These are phyloP conservation scores for Nemurella pictetii DNA, from an alignment of 2,888 invertebrate species.

Conservation along the genomic window DNA sequence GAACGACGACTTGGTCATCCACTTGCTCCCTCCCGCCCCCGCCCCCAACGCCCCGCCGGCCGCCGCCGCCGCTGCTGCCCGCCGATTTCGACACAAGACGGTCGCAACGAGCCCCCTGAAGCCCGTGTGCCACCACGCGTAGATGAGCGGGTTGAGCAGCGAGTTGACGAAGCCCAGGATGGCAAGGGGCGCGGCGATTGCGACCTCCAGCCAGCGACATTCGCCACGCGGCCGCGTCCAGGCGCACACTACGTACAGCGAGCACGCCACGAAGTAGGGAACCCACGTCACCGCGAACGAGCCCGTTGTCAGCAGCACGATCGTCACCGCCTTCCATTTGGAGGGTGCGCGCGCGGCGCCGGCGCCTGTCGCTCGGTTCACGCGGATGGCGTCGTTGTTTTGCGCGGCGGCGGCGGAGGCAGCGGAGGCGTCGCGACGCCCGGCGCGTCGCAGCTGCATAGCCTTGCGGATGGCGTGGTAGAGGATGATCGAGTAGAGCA, in stretches of 20 bases:
- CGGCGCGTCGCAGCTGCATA: conserved; percentile 50
- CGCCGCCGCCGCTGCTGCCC: background rate
- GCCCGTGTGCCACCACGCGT: conserved; percentile 73
- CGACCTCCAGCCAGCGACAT: conserved; percentile 56
- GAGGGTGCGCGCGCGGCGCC: background rate
- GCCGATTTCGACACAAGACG: background rate
- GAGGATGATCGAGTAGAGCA: conserved; percentile 63
- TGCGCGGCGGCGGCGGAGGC: background rate
- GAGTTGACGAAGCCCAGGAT: conserved; percentile 65
- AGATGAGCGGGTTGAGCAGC: conserved; percentile 66
- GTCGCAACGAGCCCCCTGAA: conserved; percentile 58
- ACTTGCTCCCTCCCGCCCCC: background rate
- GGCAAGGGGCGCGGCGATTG: conserved; percentile 62
- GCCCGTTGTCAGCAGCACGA: conserved; percentile 64
- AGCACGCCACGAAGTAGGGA: conserved; percentile 63
- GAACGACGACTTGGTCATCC: background rate
- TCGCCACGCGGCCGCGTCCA: conserved; percentile 53
- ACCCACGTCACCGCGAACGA: conserved; percentile 66
- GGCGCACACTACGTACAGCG: conserved; percentile 59
- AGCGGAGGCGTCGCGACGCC: background rate
- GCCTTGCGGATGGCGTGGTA: conserved; percentile 61
- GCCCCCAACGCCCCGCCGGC: no score
- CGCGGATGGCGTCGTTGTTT: background rate
- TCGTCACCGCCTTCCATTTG: conserved; percentile 65
- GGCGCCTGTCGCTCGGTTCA: background rate